Evolutionary conservation across 1,140 invertebrate genomes (phyloP), one percentile per base, ranked within the genome.

Genomic region (Sarcophaga peregrina): DNA sequence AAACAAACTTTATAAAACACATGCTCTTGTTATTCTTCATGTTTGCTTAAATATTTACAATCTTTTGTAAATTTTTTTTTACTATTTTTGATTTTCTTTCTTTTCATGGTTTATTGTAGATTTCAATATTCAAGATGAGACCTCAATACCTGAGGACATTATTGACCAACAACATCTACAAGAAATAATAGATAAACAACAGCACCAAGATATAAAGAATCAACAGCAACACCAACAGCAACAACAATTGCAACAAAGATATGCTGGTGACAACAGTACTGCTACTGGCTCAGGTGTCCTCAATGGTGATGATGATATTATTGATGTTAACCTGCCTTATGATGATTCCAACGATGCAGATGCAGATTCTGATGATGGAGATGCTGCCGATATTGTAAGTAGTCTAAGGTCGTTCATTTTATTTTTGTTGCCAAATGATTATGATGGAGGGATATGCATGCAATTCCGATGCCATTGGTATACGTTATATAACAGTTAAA

Each of bases 81-180:
- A 6, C 11, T 46, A 48, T 45, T 78, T 15, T 46, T 50, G 5
- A n/a, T 50, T 15, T 46, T 76, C 48, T 13, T 50, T 13, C 17
- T 46, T 50, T 48, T 10, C 10, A 13, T 48, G 11, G 8, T 47
- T 81, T 37, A 20, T 25, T 82, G 62, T 80, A 89, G 87, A 89
- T 87, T 89, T 89, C 86, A 89, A 89, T 88, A 87, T 89, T 83
- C 86, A 89, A 86, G 87, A 86, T 74, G 87, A 89, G 84, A 86
- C 87, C 82, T 86, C 83, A 83, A 89, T 89, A 86, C 87, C 87
- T 75, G 87, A 88, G 87, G 87, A 89, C 85, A 89, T 89, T 85
- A 87, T 89, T 85, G 87, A 89, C 87, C 87, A 89, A 76, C 82
- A 80, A 82, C 84, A 85, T 50, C 82, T 83, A 73, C 52, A 82